phyloP scores from a whole-genome alignment of 2,888 invertebrate genomes.

The Ommatoiulus sabulosus region DNA sequence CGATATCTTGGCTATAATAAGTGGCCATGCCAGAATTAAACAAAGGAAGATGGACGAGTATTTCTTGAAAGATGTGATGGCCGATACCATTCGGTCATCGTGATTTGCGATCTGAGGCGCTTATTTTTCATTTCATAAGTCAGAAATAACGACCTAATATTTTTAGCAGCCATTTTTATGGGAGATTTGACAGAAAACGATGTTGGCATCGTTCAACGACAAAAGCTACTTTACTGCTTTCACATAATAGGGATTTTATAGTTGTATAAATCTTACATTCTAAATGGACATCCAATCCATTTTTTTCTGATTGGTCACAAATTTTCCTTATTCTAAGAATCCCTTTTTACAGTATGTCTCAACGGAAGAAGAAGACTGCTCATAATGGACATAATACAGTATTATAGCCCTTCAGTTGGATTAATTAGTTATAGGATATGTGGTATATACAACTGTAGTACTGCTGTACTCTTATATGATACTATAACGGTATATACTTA shows the following conservation, averaged over 20 bases:
- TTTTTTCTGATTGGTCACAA: slow-evolving; percentile 19
- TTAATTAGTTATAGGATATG: too few species aligned
- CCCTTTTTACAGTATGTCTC: not conserved
- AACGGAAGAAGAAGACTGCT: not conserved
- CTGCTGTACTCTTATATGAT: too few species aligned
- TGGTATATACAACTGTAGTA: too few species aligned
- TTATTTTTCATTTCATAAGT: slow-evolving; percentile 49
- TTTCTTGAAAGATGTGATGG: slow-evolving; percentile 38
- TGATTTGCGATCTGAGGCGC: slow-evolving; percentile 50
- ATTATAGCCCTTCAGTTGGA: too few species aligned
- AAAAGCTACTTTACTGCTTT: slow-evolving; percentile 33
- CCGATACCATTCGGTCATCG: slow-evolving; percentile 20
- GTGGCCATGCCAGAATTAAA: slow-evolving; percentile 42
- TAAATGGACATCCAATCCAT: slow-evolving; percentile 35
- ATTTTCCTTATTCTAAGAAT: not conserved
- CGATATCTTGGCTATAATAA: slow-evolving; percentile 30
- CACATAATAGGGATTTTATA: slow-evolving; percentile 31
- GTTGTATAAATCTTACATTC: slow-evolving; percentile 30
- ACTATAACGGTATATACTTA: too few species aligned
- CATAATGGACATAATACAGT: too few species aligned
- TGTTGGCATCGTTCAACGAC: slow-evolving; percentile 35
- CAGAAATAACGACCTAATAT: slow-evolving; percentile 29
- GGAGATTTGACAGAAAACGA: slow-evolving; percentile 14
- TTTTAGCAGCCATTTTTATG: slow-evolving; percentile 23
- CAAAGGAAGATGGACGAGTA: slow-evolving; percentile 51